phyloP scores from a whole-genome alignment of 1,140 invertebrate species.

The Belonocnema kinseyi region DNA sequence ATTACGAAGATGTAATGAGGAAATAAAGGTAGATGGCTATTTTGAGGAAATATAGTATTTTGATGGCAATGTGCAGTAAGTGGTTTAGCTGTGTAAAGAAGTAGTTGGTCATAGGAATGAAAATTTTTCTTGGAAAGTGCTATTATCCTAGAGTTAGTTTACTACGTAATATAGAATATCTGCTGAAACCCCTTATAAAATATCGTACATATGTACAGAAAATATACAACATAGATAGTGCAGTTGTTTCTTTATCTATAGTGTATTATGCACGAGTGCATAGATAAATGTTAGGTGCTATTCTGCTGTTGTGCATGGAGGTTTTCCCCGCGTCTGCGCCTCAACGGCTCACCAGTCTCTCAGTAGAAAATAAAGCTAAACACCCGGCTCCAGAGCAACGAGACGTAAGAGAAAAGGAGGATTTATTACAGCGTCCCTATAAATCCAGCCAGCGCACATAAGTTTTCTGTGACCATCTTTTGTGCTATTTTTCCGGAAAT shows the following conservation, averaged over 20 bases:
- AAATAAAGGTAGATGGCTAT: background rate
- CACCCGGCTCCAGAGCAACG: conserved; percentile 10
- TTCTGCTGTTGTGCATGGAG: conserved; percentile 1
- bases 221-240: conserved; percentile 28
- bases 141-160: conserved; percentile 19
- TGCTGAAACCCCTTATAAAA: conserved; percentile 27
- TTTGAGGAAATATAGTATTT: background rate
- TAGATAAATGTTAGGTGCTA: conserved; percentile 19
- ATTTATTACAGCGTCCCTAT: conserved; percentile 15
- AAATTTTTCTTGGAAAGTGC: conserved; percentile 6
- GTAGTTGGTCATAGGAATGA: conserved; percentile 26
- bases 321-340: conserved; percentile 24
- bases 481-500: conserved; percentile 23
- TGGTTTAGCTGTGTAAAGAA: conserved; percentile 20
- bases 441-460: background rate
- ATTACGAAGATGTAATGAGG: background rate
- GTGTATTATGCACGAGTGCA: conserved; percentile 26
- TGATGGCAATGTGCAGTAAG: background rate
- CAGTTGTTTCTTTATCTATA: conserved; percentile 8
- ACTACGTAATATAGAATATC: conserved; percentile 28
- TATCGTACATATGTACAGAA: conserved; percentile 31
- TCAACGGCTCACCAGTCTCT: background rate
- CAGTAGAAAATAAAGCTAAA: conserved; percentile 4
- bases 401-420: conserved; percentile 17
- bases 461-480: conserved; percentile 11